Base-by-base conservation (phyloP, 1,140 invertebrate species). In the Penaeus chinensis region DNA sequence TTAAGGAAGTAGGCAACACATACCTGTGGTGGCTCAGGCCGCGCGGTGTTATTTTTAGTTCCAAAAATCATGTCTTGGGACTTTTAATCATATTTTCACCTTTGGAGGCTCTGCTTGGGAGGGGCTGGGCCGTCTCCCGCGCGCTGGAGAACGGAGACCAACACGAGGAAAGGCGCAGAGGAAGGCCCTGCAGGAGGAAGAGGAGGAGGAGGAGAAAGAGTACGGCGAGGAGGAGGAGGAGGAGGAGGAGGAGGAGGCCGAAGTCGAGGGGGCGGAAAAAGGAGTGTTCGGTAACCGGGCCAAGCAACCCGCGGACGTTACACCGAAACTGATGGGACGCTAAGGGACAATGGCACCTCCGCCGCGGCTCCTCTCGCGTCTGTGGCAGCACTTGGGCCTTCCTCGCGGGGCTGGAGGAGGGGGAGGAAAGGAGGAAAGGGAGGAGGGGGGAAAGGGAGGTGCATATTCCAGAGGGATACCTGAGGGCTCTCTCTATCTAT, bases 291-390 rank as follows among this genome's bases (percentile, higher is more conserved):
- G 77, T 79, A 79, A 79, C 42, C 77, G 77, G 77, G 77, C 77
- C 77, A 79, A 79, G 47, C 77, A 79, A 37, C 77, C 77, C 42
- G 42, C 77, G 77, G 77, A 79, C 77, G 77, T 79, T 79, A 79
- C 77, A 79, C 77, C 77, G 77, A 79, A 79, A 79, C 20, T 79
- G 77, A 79, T 61, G 77, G 77, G 42, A 79, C 77, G 60, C 37
- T 22, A 61, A 79, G 60, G 77, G 77, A 79, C 27, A 76, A 76
- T 76, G 71, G 27, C 71, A 19, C 71, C 71, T n/a, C 71, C 11
- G 71, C 71, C 24, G 27, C 27, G 27, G 71, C 37, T 18, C 24
- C 76, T 22, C 27, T 37, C 42, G 69, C n/a, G 69, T 19, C 18
- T 16, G 27, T 32, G 71, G 27, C 27, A 19, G 27, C 24, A 18